Evolutionary conservation across 1,140 invertebrate species (phyloP), one percentile per base, ranked within the genome.

Genomic region (Pteromalus puparum): DNA sequence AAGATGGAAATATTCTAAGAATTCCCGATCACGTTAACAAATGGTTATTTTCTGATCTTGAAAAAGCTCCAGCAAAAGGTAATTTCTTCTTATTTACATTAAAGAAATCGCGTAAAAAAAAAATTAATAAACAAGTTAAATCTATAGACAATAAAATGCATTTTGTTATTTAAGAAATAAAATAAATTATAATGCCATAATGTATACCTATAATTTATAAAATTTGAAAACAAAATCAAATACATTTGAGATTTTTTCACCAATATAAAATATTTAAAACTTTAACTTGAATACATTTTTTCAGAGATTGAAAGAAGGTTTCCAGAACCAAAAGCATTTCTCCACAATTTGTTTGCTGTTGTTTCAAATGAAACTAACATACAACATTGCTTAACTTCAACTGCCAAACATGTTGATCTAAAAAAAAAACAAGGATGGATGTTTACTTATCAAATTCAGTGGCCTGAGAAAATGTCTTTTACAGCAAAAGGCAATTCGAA

Each of bases 381-480:
- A 10, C 13, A 73, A 42, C 46, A 86, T 48, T 34, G 26, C 65
- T 38, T 89, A 73, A 70, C 26, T 65, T 61, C 26, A 10, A 53
- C 6, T 5, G 81, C 38, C n/a, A 46, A 73, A 15, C 0, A 1
- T 0, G 1, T 81, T 1, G 24, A 79, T 0, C 0, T 42, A 7
- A 42, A 75, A 0, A 10, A 48, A 18, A 18, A 30, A 30, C 21
- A 42, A 24, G 0, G 4, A 7, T 91, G 89, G 87, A 18, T 42
- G 5, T 90, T 86, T 82, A 87, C 48, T n/a, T 87, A 88, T 6
- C 67, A 65, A 12, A 30, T 92, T n/a, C 76, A n/a, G 28, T 93
- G 92, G 92, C 92, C 92, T 30, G 82, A 84, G 75, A 9, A 86
- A 38, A 86, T 77, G 34, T 79, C 72, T 26, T 92, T 92, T 84